These are phyloP conservation scores for Pantherophis guttatus DNA, from an alignment of 2,113 vertebrate genomes.

Conservation along the genomic window DNA sequence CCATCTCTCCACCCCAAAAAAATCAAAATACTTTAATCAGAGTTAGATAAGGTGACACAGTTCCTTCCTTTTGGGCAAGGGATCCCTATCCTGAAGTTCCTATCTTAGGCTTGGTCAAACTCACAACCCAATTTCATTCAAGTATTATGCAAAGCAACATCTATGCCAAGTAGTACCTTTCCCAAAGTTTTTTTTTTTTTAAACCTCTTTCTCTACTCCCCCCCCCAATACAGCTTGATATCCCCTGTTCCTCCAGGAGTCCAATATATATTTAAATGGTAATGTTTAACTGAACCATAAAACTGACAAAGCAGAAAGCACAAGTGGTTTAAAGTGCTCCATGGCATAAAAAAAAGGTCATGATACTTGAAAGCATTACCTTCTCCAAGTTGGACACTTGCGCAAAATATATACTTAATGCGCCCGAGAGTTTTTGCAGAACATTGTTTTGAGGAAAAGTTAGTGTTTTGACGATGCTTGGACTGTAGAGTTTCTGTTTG, in stretches of 20 bases:
- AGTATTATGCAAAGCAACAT: conserved; percentile 16
- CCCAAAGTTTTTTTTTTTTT: neutral
- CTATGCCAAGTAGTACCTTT: neutral
- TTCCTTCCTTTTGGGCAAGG: neutral
- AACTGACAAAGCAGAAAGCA: conserved; percentile 33
- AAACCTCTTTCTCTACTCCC: neutral
- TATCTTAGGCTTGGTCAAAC: neutral
- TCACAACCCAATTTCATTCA: neutral
- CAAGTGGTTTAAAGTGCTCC: conserved; percentile 45
- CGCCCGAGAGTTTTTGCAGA: neutral
- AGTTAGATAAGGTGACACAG: neutral
- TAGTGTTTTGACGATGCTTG: conserved; percentile 28
- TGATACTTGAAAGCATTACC: conserved; percentile 25
- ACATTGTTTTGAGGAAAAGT: neutral
- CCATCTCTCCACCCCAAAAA: neutral
- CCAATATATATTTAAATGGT: conserved; percentile 25
- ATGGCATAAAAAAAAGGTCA: conserved; percentile 31
- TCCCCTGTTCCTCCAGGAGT: neutral
- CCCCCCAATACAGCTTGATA: neutral
- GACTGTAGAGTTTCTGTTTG: neutral
- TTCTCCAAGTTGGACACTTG: conserved; percentile 4
- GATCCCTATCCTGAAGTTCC: neutral
- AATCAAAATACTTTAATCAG: neutral
- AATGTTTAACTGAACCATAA: conserved; percentile 8
- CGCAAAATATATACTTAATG: conserved; percentile 6